Conservation (phyloP, 1,140 invertebrate genomes). For the Galendromus occidentalis region DNA sequence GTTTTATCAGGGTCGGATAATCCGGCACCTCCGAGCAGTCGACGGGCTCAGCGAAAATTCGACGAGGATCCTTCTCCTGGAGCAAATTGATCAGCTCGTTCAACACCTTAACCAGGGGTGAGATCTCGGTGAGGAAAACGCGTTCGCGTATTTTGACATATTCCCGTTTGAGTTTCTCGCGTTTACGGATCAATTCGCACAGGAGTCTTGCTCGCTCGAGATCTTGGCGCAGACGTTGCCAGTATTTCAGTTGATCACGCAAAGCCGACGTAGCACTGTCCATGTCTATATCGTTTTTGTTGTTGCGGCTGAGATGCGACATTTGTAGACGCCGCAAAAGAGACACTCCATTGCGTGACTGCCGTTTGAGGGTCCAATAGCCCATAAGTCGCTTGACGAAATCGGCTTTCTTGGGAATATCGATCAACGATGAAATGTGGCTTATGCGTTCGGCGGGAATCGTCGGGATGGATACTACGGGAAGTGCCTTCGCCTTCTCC, state of each 20-base stretch:
- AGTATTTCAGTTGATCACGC: constrained; percentile 73
- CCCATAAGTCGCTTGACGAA: constrained; percentile 70
- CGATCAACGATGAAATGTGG: constrained; percentile 56
- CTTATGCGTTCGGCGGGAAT: constrained; percentile 65
- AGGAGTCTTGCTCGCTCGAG: constrained; percentile 74
- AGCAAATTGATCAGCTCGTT: constrained; percentile 46
- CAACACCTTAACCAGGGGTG: constrained; percentile 57
- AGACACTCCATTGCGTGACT: constrained; percentile 85
- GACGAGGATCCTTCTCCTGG: constrained; percentile 52
- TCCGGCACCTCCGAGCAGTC: constrained; percentile 68
- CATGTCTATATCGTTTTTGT: constrained; percentile 12
- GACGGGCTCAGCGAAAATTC: constrained; percentile 82
- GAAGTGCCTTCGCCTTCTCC: constrained; percentile 67
- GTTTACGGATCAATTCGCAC: constrained; percentile 79
- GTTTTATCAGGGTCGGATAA: constrained; percentile 70
- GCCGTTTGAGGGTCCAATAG: constrained; percentile 82
- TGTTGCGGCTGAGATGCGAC: constrained; percentile 26
- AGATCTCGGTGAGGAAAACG: background rate
- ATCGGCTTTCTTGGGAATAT: constrained; percentile 47
- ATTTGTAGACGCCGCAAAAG: constrained; percentile 64
- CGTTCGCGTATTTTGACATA: constrained; percentile 41
- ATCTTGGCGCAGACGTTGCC: constrained; percentile 82
- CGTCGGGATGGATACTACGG: constrained; percentile 78
- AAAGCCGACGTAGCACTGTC: constrained; percentile 26
- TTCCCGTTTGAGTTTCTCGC: constrained; percentile 82